These are phyloP conservation scores for Limonius californicus DNA, from an alignment of 1,140 invertebrate genomes.

Conservation along the genomic window DNA sequence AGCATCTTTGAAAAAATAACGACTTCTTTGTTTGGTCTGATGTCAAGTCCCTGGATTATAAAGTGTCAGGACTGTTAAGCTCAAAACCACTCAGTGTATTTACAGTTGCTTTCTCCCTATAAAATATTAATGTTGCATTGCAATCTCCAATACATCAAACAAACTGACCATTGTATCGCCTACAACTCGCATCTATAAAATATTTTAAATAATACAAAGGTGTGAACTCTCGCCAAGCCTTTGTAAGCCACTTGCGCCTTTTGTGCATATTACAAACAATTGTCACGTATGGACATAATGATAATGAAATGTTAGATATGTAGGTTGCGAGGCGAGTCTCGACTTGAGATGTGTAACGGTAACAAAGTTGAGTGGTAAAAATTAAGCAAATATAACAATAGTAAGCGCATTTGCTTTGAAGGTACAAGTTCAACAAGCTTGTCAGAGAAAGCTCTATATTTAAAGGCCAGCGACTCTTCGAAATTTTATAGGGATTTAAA, in stretches of 20 bases:
- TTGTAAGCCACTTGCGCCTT: not conserved
- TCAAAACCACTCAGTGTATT: not conserved
- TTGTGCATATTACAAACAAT: conserved; percentile 14
- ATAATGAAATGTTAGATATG: conserved; percentile 7
- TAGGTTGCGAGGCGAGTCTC: conserved; percentile 1
- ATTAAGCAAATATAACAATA: not conserved
- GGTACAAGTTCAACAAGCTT: too few species aligned
- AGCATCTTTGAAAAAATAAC: too few species aligned
- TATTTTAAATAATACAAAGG: conserved; percentile 14
- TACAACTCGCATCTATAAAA: conserved; percentile 7
- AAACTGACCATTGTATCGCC: conserved; percentile 13
- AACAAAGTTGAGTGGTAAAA: not conserved
- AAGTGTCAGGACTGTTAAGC: not conserved
- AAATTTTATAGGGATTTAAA: too few species aligned
- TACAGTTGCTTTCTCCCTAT: conserved; percentile 3
- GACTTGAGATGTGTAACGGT: not conserved
- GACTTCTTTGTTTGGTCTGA: too few species aligned
- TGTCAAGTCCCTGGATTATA: too few species aligned
- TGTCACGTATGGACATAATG: conserved; percentile 14
- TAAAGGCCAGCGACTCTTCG: not conserved
- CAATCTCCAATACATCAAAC: conserved; percentile 5
- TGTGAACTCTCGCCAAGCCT: conserved; percentile 11
- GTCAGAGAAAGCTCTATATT: too few species aligned
- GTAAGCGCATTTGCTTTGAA: too few species aligned
- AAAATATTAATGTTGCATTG: not conserved